Percentiles rank a stretch among this genome's conserved stretches.
Conservation (phyloP, 2,888 invertebrate genomes). For the Rhabditoides inermis region DNA sequence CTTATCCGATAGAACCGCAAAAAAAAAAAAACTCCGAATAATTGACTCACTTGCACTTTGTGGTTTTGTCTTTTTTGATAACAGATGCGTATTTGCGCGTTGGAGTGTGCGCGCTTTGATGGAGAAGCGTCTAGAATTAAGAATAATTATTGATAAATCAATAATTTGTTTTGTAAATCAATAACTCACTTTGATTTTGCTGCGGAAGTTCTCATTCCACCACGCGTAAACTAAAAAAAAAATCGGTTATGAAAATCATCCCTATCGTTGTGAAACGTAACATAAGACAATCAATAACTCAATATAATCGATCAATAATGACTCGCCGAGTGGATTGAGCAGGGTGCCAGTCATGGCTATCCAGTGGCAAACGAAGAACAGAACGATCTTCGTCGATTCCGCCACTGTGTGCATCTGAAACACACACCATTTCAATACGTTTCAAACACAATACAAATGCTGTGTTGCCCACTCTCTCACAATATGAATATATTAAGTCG, state of each 20-base stretch:
- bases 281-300: background rate
- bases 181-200: constrained; percentile 26
- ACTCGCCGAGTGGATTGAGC: constrained; percentile 68
- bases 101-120: too few relatives aligned
- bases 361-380: constrained; percentile 79
- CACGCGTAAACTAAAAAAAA: constrained; percentile 63
- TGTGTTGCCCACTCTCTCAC: constrained; percentile 1
- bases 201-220: constrained; percentile 36
- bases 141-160: too few relatives aligned
- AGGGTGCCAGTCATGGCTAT: constrained; percentile 86
- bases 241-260: too few relatives aligned
- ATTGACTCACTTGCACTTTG: too few relatives aligned
- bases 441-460: background rate
- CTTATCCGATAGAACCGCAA: too few relatives aligned
- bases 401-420: constrained; percentile 14
- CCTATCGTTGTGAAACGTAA: too few relatives aligned
- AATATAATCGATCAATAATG: constrained; percentile 49
- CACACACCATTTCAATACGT: background rate
- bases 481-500: too few relatives aligned
- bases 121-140: too few relatives aligned
- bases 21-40: too few relatives aligned
- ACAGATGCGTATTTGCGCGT: too few relatives aligned
- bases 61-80: too few relatives aligned
- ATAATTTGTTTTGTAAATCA: too few relatives aligned
- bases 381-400: constrained; percentile 70